Base-by-base conservation (phyloP, 2,113 vertebrate genomes). In the Lota lota region DNA sequence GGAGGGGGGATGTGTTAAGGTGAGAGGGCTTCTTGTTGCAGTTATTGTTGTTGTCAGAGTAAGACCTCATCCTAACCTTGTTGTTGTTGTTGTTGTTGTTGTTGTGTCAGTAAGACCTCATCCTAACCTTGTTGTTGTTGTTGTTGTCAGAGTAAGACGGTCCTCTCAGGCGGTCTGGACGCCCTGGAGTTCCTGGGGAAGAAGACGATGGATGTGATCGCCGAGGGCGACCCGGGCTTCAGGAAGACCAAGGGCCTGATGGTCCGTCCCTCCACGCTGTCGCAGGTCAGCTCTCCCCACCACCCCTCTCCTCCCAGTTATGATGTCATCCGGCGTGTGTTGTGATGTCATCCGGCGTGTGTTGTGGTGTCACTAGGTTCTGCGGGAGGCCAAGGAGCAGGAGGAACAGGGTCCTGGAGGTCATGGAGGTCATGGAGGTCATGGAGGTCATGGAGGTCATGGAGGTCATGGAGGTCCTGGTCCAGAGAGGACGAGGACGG, bases 191-290 rank as follows among this genome's bases (percentile, higher is more conserved):
- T 98, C 81, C 98, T 99, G 0, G 97, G 97, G 22, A 99, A 99
- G 86, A 99, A 98, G 88, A 99, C 97, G 21, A 99, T 99, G 97
- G 97, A 99, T 24, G 96, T 97, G 70, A 98, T 99, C 64, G 96
- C 96, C 57, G 97, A 99, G 83, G 96, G 96, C 62, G 97, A 99
- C 73, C 97, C 97, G 7, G 97, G 96, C 59, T 99, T 99, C 79
- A 98, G 93, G 83, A 97, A 94, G 86, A 98, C 97, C 61, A 99
- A 98, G 86, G 94, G 93, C 18, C 81, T 99, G 28, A 98, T 99
- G 91, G 91, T 79, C 85, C 93, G 93, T 75, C 95, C 87, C 69
- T 87, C 93, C 66, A 98, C 96, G 0, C 85, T 99, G 24, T 99
- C 97, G 64, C 96, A 99, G 94, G 97, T 98, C 65, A 53, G 50